Conservation (phyloP, 2,797 vertebrate genomes). For the Bovichtus variegatus region DNA sequence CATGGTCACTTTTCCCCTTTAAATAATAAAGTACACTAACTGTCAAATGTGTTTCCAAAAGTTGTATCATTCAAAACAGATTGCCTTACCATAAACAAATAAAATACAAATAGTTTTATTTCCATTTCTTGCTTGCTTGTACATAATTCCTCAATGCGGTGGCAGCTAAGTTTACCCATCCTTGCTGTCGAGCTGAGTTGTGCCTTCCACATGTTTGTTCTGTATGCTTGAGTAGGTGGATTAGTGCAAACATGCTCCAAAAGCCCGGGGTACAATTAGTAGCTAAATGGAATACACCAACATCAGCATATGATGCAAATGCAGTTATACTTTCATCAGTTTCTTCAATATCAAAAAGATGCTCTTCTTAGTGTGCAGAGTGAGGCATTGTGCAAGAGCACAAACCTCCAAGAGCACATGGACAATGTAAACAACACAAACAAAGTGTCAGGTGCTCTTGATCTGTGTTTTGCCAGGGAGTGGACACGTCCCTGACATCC, state of each 20-base stretch:
- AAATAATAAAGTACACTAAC: constrained; percentile 83
- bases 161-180: not conserved
- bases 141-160: no score
- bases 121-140: not conserved
- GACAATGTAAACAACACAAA: not conserved
- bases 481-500: not conserved
- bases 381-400: no score
- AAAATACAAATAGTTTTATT: not conserved
- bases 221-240: not conserved
- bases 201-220: not conserved
- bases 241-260: not conserved
- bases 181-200: no score
- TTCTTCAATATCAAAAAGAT: not conserved
- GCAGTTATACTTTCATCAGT: not conserved
- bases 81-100: constrained; percentile 9
- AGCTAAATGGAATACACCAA: not conserved
- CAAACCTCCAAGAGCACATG: not conserved
- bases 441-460: no score
- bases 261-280: not conserved
- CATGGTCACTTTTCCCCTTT: constrained; percentile 56
- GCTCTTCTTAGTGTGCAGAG: not conserved
- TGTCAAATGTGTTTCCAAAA: constrained; percentile 83
- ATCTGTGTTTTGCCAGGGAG: not conserved
- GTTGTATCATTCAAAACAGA: constrained; percentile 80
- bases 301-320: not conserved